These are phyloP conservation scores for Burhinus bistriatus DNA, from an alignment of 2,113 vertebrate genomes.

Conservation along the genomic window DNA sequence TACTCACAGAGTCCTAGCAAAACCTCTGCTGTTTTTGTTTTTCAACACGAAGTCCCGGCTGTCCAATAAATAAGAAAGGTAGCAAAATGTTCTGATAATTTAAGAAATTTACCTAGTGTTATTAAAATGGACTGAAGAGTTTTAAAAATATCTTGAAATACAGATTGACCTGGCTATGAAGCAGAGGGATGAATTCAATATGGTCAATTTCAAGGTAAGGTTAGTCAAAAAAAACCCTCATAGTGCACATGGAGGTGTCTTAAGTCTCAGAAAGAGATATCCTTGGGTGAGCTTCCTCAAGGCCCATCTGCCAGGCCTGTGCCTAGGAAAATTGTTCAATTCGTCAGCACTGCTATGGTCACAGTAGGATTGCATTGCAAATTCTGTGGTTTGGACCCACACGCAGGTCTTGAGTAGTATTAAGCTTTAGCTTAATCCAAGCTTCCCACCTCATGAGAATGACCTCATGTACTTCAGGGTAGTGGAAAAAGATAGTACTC, in stretches of 20 bases:
- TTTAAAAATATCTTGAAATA: not conserved
- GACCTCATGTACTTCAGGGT: not conserved
- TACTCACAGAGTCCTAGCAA: not conserved
- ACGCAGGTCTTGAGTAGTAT: not conserved
- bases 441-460: not conserved
- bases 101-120: not conserved
- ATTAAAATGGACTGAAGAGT: not conserved
- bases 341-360: not conserved
- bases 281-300: not conserved
- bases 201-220: not conserved
- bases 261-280: not conserved
- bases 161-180: not conserved
- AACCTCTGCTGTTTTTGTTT: not conserved
- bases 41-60: not conserved
- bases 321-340: not conserved
- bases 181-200: not conserved
- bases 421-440: not conserved
- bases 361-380: not conserved
- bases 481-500: not conserved
- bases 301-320: not conserved
- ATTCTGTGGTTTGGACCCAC: not conserved
- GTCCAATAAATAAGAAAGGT: not conserved
- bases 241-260: not conserved
- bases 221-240: not conserved
- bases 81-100: not conserved